Conservation (phyloP, 2,797 vertebrate genomes). For the Tapera naevia region DNA sequence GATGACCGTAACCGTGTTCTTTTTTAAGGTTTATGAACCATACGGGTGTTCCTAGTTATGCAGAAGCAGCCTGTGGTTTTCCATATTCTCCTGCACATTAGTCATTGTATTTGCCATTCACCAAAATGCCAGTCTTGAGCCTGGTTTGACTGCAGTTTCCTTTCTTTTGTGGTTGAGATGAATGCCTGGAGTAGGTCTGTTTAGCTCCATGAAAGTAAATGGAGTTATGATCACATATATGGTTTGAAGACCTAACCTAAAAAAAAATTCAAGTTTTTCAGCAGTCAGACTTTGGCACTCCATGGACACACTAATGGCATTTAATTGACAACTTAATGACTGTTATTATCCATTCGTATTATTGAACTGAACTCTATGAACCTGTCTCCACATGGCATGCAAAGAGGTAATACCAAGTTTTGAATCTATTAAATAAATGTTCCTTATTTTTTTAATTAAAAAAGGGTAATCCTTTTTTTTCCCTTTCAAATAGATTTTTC, state of each 20-base stretch:
- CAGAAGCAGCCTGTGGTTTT: background rate
- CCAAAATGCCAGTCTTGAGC: background rate
- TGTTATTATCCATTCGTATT: slow-evolving; percentile 25
- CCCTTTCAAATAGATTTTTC: slow-evolving; percentile 4
- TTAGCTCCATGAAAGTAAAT: background rate
- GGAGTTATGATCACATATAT: background rate
- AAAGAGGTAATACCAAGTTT: background rate
- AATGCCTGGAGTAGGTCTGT: background rate
- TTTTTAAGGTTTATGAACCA: background rate
- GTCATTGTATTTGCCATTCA: background rate
- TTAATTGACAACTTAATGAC: slow-evolving; percentile 39
- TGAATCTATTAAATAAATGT: background rate
- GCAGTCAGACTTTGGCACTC: background rate
- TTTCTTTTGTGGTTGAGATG: background rate
- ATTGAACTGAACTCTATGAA: slow-evolving; percentile 1
- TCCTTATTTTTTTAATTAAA: background rate
- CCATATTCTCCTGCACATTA: background rate
- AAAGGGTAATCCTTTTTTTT: background rate
- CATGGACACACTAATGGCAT: slow-evolving; percentile 7
- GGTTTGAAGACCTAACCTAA: background rate
- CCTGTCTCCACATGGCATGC: background rate
- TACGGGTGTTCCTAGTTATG: background rate
- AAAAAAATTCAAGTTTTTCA: background rate
- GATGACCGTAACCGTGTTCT: background rate
- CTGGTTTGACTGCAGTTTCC: background rate